A percentile compares a stretch with the other conserved stretches of the same genome.
phyloP scores from a whole-genome alignment of 2,888 invertebrate species.

The Dastarcus helophoroides region DNA sequence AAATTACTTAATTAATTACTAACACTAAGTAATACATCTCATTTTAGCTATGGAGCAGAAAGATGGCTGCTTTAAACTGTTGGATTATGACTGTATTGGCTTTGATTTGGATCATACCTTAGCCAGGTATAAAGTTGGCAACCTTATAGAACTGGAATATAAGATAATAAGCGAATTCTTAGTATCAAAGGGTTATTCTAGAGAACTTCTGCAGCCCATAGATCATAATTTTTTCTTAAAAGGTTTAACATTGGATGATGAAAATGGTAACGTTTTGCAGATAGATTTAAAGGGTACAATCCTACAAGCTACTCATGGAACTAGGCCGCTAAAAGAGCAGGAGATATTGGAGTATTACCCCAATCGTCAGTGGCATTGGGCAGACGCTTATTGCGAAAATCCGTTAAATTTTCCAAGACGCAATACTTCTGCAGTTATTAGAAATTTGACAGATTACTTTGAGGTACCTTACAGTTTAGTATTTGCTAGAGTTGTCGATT shows the following conservation, averaged over 20 bases:
- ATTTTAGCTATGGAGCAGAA: no score
- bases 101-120: constrained; percentile 71
- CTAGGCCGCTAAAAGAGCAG: constrained; percentile 42
- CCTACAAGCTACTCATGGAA: constrained; percentile 56
- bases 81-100: constrained; percentile 55
- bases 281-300: constrained; percentile 50
- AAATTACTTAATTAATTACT: no score
- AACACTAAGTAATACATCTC: no score
- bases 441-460: constrained; percentile 61
- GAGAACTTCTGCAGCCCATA: constrained; percentile 40
- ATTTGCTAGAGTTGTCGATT: constrained; percentile 56
- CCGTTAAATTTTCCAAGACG: constrained; percentile 54
- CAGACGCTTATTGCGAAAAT: constrained; percentile 42
- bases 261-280: constrained; percentile 45
- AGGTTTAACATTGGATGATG: constrained; percentile 59
- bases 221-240: constrained; percentile 56
- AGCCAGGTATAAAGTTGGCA: constrained; percentile 53
- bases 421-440: constrained; percentile 44
- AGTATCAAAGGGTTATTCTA: constrained; percentile 47
- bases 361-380: constrained; percentile 43
- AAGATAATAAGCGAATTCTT: constrained; percentile 48
- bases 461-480: constrained; percentile 54
- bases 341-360: constrained; percentile 48
- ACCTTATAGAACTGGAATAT: constrained; percentile 51
- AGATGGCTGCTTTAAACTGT: constrained; percentile 44